Conservation (phyloP, 1,140 invertebrate genomes). For the Aphis craccivora region DNA sequence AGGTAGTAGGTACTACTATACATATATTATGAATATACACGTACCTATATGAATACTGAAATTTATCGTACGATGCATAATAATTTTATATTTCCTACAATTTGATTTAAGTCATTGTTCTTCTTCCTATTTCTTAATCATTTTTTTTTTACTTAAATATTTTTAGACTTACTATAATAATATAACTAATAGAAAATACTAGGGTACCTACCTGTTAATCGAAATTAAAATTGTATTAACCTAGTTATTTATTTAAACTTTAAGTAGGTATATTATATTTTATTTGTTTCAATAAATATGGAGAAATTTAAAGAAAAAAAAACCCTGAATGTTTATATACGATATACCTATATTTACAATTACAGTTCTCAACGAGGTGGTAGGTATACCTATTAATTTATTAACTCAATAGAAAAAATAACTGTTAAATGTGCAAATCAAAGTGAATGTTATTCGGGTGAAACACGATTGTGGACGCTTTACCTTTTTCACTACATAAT, state of each 20-base stretch:
- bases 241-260: neutral
- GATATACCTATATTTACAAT: no score
- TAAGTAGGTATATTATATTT: neutral
- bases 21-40: neutral
- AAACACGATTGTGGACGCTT: no score
- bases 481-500: no score
- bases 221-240: neutral
- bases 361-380: no score
- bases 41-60: neutral
- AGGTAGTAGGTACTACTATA: neutral
- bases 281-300: neutral
- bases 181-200: neutral
- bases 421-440: no score
- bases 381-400: no score
- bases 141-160: constrained; percentile 4
- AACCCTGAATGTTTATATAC: neutral
- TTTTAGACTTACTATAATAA: neutral
- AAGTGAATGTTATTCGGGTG: no score
- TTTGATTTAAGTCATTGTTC: neutral
- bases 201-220: neutral
- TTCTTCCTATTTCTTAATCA: neutral
- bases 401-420: no score
- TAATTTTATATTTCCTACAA: neutral
- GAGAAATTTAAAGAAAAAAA: neutral
- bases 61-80: neutral